These are phyloP conservation scores for Anagyrus pseudococci DNA, from an alignment of 2,888 invertebrate genomes.

Conservation along the genomic window DNA sequence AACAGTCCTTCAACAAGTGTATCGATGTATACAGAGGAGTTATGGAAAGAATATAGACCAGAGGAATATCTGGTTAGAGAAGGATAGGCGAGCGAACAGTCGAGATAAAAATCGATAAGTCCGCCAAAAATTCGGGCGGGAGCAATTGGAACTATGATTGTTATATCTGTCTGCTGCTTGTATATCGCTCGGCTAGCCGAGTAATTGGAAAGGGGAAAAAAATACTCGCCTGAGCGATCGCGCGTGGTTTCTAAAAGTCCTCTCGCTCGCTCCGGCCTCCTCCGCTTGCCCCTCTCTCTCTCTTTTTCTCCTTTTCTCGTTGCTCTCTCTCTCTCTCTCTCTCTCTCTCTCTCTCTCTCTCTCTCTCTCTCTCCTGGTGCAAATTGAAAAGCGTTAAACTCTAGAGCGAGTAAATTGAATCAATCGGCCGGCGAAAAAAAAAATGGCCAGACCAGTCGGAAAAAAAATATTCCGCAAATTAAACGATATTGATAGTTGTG, in stretches of 20 bases:
- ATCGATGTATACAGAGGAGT: too few species aligned
- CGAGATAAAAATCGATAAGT: slow-evolving; percentile 3
- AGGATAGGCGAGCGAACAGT: background rate
- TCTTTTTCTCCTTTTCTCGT: too few species aligned
- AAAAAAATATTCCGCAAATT: background rate
- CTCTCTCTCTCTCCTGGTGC: too few species aligned
- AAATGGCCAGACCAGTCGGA: background rate
- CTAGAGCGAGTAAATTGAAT: slow-evolving; percentile 10
- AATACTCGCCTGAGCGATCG: slow-evolving; percentile 2
- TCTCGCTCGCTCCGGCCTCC: slow-evolving; percentile 2
- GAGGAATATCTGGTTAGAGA: background rate
- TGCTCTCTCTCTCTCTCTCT: too few species aligned
- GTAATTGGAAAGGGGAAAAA: slow-evolving; percentile 14
- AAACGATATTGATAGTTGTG: too few species aligned
- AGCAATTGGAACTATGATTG: slow-evolving; percentile 12
- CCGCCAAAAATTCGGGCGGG: slow-evolving; percentile 9
- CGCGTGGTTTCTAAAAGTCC: slow-evolving; percentile 10
- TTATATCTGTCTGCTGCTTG: slow-evolving; percentile 8
- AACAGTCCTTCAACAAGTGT: too few species aligned
- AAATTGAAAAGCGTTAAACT: slow-evolving; percentile 9
- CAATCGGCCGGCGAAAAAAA: slow-evolving; percentile 1
- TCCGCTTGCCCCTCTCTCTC: too few species aligned
- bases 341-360: too few species aligned
- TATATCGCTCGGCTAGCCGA: background rate
- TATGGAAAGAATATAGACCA: too few species aligned